Percentiles rank a stretch among this genome's conserved stretches.
phyloP scores from a whole-genome alignment of 1,140 invertebrate genomes.

The Pinna nobilis region DNA sequence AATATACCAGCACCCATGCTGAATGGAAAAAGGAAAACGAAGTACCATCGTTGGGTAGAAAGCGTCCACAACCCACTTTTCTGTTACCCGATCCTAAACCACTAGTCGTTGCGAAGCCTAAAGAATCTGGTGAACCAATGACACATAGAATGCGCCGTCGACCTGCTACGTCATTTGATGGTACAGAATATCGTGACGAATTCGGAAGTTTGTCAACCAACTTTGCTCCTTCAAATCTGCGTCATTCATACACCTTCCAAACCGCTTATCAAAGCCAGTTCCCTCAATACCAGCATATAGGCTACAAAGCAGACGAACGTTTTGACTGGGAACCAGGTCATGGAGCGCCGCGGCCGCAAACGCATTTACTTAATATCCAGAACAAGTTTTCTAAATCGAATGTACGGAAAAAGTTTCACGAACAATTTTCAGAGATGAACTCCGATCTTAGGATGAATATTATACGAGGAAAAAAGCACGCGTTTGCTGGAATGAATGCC shows the following conservation, averaged over 20 bases:
- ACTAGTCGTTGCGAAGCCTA: constrained; percentile 12
- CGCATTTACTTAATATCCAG: constrained; percentile 60
- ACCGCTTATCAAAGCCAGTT: constrained; percentile 63
- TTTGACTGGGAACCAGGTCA: constrained; percentile 67
- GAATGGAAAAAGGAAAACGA: constrained; percentile 56
- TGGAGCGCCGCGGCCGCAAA: constrained; percentile 66
- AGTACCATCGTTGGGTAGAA: not conserved
- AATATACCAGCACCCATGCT: constrained; percentile 63
- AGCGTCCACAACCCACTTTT: constrained; percentile 12
- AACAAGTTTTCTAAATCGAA: constrained; percentile 66
- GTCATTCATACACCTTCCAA: constrained; percentile 45
- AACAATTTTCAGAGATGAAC: constrained; percentile 61
- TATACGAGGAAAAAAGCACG: constrained; percentile 66
- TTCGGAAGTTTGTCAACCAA: constrained; percentile 60
- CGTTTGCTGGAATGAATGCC: constrained; percentile 64
- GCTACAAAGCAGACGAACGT: constrained; percentile 62
- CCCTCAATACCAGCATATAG: constrained; percentile 55
- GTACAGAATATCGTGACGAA: constrained; percentile 59
- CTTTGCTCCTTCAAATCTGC: constrained; percentile 58
- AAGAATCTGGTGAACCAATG: constrained; percentile 14
- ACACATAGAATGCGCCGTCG: constrained; percentile 16
- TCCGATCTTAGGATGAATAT: constrained; percentile 69
- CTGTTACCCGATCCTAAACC: constrained; percentile 30
- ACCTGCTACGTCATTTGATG: constrained; percentile 28
- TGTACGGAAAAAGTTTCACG: constrained; percentile 58